These are phyloP conservation scores for Pseudococcus viburni DNA, from an alignment of 2,888 invertebrate species.

Conservation along the genomic window DNA sequence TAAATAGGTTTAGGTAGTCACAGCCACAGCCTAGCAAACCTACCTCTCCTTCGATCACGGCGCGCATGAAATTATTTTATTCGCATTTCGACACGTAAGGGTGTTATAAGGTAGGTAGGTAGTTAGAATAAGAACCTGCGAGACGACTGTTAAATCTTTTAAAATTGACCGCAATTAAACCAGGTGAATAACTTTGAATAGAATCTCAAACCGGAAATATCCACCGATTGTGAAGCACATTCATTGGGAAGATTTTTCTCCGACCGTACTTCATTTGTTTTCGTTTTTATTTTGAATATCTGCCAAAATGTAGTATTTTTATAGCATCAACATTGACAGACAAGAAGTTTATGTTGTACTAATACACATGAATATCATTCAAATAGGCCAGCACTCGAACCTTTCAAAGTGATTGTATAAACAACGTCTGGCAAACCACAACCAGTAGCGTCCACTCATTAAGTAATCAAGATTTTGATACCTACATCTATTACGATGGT, in stretches of 20 bases:
- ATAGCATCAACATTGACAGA: neutral
- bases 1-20: neutral
- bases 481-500: too few relatives aligned
- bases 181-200: neutral
- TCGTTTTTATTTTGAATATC: neutral
- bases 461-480: too few relatives aligned
- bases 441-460: too few relatives aligned
- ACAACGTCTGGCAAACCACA: too few relatives aligned
- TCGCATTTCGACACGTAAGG: neutral
- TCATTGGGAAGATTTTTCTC: neutral
- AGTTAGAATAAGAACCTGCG: too few relatives aligned
- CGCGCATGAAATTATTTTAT: neutral
- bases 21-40: too few relatives aligned
- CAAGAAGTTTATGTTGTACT: neutral
- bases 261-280: neutral
- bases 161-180: neutral
- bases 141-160: neutral
- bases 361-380: neutral
- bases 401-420: too few relatives aligned
- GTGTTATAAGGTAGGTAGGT: too few relatives aligned
- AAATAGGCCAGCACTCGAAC: neutral
- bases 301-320: neutral
- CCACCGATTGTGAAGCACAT: neutral
- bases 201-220: neutral
- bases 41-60: neutral